phyloP scores from a whole-genome alignment of 2,797 vertebrate species.

The Petrocephalus schoutedeni region DNA sequence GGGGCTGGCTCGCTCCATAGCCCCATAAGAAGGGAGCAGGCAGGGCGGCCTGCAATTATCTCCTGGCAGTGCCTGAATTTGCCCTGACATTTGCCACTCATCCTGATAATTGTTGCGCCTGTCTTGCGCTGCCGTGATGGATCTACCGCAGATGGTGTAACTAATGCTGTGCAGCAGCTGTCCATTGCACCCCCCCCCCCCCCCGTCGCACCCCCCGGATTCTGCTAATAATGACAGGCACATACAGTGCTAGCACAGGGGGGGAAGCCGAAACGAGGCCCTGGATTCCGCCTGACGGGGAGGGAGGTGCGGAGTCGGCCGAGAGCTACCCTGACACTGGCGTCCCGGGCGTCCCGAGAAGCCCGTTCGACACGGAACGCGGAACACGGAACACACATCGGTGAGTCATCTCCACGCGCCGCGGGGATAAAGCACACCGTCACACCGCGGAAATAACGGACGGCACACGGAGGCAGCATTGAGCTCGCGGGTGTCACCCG shows the following conservation, averaged over 20 bases:
- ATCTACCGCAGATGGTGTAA: conserved; percentile 11
- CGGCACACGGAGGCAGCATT: background rate
- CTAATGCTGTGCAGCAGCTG: conserved; percentile 1
- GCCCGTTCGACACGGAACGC: background rate
- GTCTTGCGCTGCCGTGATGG: background rate
- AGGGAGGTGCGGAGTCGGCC: background rate
- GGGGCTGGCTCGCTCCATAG: background rate
- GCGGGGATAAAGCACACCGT: background rate
- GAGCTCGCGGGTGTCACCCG: background rate
- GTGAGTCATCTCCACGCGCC: background rate
- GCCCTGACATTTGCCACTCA: conserved; percentile 20
- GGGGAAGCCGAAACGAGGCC: background rate
- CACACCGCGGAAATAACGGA: background rate
- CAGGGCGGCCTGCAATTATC: background rate
- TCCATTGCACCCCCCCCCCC: background rate
- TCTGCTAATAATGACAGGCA: background rate
- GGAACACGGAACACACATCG: background rate
- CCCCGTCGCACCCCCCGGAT: background rate
- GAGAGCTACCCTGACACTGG: background rate
- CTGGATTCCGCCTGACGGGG: background rate
- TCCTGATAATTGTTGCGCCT: conserved; percentile 7
- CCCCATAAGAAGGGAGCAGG: background rate
- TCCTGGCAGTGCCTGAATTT: conserved; percentile 1
- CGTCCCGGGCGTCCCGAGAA: background rate
- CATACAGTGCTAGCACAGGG: background rate